Base-by-base conservation (phyloP, 53 echinoderm and acorn worm genomes). In the Temnopleurus reevesii region DNA sequence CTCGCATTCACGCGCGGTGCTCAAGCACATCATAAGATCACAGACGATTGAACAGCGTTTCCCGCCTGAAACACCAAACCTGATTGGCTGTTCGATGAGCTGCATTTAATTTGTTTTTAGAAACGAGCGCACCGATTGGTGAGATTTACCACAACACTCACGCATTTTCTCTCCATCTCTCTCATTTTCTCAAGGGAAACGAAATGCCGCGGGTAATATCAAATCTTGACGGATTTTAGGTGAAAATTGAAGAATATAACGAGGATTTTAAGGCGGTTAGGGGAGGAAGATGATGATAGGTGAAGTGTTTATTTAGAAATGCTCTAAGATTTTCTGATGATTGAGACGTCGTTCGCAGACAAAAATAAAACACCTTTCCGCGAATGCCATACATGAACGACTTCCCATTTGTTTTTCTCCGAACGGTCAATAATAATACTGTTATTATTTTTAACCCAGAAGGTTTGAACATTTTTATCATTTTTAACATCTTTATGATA, bases 221-320 rank as follows among this genome's bases (percentile, higher is more conserved):
- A 33, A 34, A 2, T 17, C 18, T 17, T 29, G 12, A 63, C 63
- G 4, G 23, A 33, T 63, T 4, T n/a, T n/a, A n/a, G 8, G 63
- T 31, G 63, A 31, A 31, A 63, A 63, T 63, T 31, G 34, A 63
- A 5, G 63, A 63, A 63, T 15, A 63, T 63, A 34, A 63, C 18
- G 34, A 18, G 30, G 63, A 17, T 63, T 63, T 15, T 17, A 33
- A 15, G 63, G 13, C 27, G 55, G 24, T 57, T 58, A n/a, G 58
- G 27, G 58, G 24, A 33, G 33, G 63, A 15, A 0, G 63, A 33
- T 59, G 59, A 59, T 28, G 59, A 59, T 28, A 12, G 63, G 17
- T 34, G 63, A 34, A 63, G 63, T 63, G 63, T 63, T 63, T 63
- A 63, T 63, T 63, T 63, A 63, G 63, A 34, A 18, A 31, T 31